These are phyloP conservation scores for Empidonax alnorum DNA, from an alignment of 2,113 vertebrate species.

Conservation along the genomic window DNA sequence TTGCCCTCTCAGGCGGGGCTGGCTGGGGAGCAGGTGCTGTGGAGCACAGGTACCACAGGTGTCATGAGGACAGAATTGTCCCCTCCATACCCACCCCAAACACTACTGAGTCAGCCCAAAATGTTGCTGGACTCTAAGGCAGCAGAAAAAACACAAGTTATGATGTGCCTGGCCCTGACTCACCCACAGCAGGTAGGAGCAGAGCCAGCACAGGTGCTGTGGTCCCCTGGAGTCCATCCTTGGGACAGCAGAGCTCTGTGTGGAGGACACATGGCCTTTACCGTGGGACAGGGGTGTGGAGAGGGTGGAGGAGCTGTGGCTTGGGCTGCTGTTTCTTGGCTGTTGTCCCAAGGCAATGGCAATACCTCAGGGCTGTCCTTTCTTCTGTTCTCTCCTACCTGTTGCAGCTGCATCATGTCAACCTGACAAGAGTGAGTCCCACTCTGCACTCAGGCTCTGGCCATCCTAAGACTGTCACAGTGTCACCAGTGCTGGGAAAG, in stretches of 20 bases:
- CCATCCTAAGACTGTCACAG: neutral
- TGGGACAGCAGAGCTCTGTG: neutral
- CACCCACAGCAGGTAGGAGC: neutral
- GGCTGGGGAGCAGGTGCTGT: neutral
- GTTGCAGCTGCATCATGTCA: neutral
- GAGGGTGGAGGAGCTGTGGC: neutral
- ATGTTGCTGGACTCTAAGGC: neutral
- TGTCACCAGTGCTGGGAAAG: neutral
- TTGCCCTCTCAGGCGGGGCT: neutral
- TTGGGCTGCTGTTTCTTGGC: neutral
- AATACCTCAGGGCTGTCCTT: neutral
- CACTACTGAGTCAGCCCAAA: neutral
- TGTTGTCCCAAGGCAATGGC: neutral
- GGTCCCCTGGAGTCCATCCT: neutral
- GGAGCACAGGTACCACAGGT: neutral
- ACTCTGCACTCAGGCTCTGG: rapidly evolving
- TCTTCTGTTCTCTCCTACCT: neutral
- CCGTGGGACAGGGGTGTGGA: no score
- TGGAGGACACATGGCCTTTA: neutral
- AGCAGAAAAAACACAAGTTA: neutral
- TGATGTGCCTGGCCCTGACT: neutral
- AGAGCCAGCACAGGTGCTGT: neutral
- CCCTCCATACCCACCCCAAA: neutral
- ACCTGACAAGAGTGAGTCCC: neutral
- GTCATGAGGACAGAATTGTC: neutral